Percentiles rank a stretch among this genome's conserved stretches.
These are phyloP conservation scores for Deilephila elpenor DNA, from an alignment of 2,888 invertebrate genomes.

Conservation along the genomic window DNA sequence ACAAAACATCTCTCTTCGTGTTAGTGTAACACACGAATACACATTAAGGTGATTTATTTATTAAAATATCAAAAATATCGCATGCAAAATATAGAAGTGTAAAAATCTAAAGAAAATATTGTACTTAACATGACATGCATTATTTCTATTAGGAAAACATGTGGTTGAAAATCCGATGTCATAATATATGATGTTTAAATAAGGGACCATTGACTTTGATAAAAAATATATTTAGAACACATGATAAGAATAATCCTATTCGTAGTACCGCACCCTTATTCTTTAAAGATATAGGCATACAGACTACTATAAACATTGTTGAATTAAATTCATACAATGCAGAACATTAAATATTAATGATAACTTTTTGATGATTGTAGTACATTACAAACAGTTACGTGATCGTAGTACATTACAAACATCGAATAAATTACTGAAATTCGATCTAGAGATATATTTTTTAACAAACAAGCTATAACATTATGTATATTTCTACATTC, in stretches of 20 bases:
- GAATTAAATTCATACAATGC: not conserved
- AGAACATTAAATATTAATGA: too few relatives aligned
- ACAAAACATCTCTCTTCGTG: not conserved
- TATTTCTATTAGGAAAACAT: not conserved
- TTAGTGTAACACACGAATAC: slow-evolving; percentile 17
- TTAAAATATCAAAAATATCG: not conserved
- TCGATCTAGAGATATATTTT: too few relatives aligned
- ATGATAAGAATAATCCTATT: not conserved
- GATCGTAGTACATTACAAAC: too few relatives aligned
- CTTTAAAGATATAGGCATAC: not conserved
- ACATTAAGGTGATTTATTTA: not conserved
- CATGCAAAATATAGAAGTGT: slow-evolving; percentile 8
- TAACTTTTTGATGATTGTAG: too few relatives aligned
- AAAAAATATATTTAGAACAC: not conserved
- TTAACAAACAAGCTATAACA: too few relatives aligned
- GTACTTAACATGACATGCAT: not conserved
- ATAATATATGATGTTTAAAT: not conserved
- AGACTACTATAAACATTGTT: not conserved
- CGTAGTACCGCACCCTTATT: not conserved
- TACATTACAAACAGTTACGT: too few relatives aligned
- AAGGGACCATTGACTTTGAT: not conserved
- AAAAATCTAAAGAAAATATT: not conserved
- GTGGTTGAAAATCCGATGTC: not conserved
- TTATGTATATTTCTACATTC: too few relatives aligned
- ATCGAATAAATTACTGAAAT: too few relatives aligned